Conservation (phyloP, 2,113 vertebrate species). For the Mormyrus iriodes region DNA sequence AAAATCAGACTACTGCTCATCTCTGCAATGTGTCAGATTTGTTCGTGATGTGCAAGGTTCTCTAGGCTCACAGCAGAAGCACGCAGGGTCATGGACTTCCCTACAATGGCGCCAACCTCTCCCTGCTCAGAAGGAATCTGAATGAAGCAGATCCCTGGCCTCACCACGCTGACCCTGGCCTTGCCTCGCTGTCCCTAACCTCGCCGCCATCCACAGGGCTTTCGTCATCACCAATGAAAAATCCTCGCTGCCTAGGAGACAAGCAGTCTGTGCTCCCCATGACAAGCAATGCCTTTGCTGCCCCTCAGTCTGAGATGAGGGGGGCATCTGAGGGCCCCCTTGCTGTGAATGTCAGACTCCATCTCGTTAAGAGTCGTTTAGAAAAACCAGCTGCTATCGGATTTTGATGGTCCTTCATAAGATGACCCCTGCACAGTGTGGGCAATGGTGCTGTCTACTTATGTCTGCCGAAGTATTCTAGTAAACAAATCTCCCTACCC, state of each 20-base stretch:
- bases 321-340: not conserved
- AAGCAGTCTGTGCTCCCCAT: not conserved
- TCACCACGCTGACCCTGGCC: not conserved
- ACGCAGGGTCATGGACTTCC: not conserved
- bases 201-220: too few species aligned
- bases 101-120: not conserved
- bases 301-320: not conserved
- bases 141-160: not conserved
- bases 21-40: not conserved
- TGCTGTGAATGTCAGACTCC: not conserved
- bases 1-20: not conserved
- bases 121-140: not conserved
- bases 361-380: not conserved
- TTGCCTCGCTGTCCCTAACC: not conserved
- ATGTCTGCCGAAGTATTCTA: not conserved
- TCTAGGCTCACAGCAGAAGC: not conserved
- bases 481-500: not conserved
- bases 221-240: not conserved
- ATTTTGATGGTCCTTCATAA: not conserved
- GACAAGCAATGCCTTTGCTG: not conserved
- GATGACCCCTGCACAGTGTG: not conserved
- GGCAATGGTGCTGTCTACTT: not conserved
- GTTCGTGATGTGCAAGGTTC: not conserved
- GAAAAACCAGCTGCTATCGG: not conserved
- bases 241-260: not conserved